Evolutionary conservation across 2,113 vertebrate genomes (phyloP).

Genomic region (Hippoglossus stenolepis): DNA sequence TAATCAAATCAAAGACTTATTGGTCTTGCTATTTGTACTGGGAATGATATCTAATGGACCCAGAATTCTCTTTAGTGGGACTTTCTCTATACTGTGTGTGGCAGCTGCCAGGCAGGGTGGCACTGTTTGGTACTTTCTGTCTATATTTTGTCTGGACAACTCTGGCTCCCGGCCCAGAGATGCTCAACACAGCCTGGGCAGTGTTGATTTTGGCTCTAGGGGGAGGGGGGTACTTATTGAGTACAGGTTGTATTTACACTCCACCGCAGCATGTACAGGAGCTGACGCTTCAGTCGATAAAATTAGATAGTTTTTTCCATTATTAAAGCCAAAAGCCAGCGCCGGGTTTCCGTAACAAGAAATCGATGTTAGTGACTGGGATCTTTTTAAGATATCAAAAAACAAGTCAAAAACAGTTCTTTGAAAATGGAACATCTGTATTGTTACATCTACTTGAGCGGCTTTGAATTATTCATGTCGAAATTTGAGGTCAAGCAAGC

Average conservation of each 20-base stretch:
- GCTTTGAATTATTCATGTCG: slow-evolving; percentile 1
- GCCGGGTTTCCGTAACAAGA: not conserved
- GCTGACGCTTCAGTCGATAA: slow-evolving; percentile 18
- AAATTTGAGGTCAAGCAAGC: slow-evolving; percentile 27
- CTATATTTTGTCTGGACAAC: slow-evolving; percentile 49
- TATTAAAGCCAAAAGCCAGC: slow-evolving; percentile 1
- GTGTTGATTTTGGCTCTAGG: slow-evolving; percentile 36
- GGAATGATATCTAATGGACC: slow-evolving; percentile 19
- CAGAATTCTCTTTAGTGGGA: slow-evolving; percentile 2
- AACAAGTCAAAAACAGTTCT: not conserved
- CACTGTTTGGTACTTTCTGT: slow-evolving; percentile 54
- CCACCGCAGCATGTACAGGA: slow-evolving; percentile 19
- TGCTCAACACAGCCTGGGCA: slow-evolving; percentile 51
- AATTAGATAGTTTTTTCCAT: slow-evolving; percentile 28
- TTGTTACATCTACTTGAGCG: slow-evolving; percentile 23
- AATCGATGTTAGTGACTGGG: slow-evolving; percentile 5
- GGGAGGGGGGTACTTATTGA: slow-evolving; percentile 53
- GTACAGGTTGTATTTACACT: slow-evolving; percentile 45
- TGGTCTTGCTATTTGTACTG: not conserved
- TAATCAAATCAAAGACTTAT: not conserved
- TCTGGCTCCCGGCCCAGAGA: slow-evolving; percentile 68
- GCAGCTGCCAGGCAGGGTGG: slow-evolving; percentile 55
- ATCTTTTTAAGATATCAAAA: slow-evolving; percentile 8
- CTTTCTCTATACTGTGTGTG: slow-evolving; percentile 11
- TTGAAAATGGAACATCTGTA: slow-evolving; percentile 28